Base-by-base conservation (phyloP, 2,888 invertebrate species). In the Hypselothyrea guttata region DNA sequence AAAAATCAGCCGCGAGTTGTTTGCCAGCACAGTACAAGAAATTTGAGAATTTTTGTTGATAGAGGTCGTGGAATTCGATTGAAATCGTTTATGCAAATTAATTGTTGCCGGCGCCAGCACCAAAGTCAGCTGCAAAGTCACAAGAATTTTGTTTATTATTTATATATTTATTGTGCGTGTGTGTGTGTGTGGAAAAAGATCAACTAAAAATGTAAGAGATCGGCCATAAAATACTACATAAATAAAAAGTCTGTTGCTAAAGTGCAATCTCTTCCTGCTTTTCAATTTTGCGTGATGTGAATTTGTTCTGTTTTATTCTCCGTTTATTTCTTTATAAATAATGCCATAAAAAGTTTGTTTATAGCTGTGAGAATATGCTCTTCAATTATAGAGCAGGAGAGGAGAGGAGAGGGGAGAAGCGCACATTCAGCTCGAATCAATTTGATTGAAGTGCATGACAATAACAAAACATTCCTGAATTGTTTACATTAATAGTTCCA, bases 181-280 rank as follows among this genome's bases (percentile, higher is more conserved):
- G n/a, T n/a, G n/a, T n/a, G n/a, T 12, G n/a, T 12, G 16, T 2
- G 13, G 11, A 15, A 51, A 2, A 44, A 38, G 18, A 12, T 31
- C 33, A 18, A 38, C 11, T 34, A 8, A 31, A n/a, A 12, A 1
- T 18, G 12, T 18, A 35, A 15, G 11, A 33, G 12, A 45, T n/a
- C 41, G 22, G 12, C 51, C 37, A 58, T 47, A 51, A n/a, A 49
- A 47, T 30, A 47, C 3, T 55, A 18, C 16, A 41, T 38, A 35
- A 12, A 51, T 38, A 48, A 41, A 41, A 28, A 27, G 31, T 42
- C 28, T 33, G 13, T 12, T 12, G 33, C 38, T 41, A 37, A 48
- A 59, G 46, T 60, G 54, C 54, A 69, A 64, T 47, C 60, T 46
- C 59, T 75, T 75, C 77, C 74, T 70, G 55, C 66, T 70, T 77